Evolutionary conservation across 2,113 vertebrate genomes (phyloP), one percentile per base, ranked within the genome.

Genomic region (Oncorhynchus gorbuscha): DNA sequence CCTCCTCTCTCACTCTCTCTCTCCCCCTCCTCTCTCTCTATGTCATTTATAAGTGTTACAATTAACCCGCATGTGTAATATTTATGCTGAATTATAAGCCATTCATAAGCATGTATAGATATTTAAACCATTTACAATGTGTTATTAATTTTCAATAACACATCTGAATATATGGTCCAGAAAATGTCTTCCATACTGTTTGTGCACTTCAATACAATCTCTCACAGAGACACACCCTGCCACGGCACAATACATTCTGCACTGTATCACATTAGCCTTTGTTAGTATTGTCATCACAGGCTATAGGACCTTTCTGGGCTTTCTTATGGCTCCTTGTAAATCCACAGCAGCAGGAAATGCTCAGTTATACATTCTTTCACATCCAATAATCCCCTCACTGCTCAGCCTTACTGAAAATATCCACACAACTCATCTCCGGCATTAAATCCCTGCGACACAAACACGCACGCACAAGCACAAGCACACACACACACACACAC

Each of bases 361-460:
- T 77, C 32, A 55, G 58, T 74, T 86, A 51, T 74, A 72, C 68
- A 75, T 81, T 78, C 78, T 67, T 81, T 89, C 76, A 80, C 76
- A 84, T 86, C 49, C 48, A 58, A 74, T 79, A 83, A 74, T 77
- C 39, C 68, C 75, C 80, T 83, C 71, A 79, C 68, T 45, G 51
- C 72, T 85, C 75, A 83, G 82, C 84, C 74, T 76, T 67, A 24
- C 55, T 51, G 71, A 81, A 84, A 84, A 18, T 76, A 75, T 79
- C 20, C 51, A 3, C 76, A 69, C 72, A 68, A 68, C 30, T 68
- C 30, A 68, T 35, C 28, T 35, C 66, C 30, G 3, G 3, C 16
- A 35, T 32, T 68, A 28, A 68, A 68, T 35, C 66, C 30, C 74
- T 22, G 22, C 22, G 59, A 59, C 55, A 76, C 65, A 18, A 13